These are phyloP conservation scores for Athripsodes cinereus DNA, from an alignment of 2,888 invertebrate genomes.

Conservation along the genomic window DNA sequence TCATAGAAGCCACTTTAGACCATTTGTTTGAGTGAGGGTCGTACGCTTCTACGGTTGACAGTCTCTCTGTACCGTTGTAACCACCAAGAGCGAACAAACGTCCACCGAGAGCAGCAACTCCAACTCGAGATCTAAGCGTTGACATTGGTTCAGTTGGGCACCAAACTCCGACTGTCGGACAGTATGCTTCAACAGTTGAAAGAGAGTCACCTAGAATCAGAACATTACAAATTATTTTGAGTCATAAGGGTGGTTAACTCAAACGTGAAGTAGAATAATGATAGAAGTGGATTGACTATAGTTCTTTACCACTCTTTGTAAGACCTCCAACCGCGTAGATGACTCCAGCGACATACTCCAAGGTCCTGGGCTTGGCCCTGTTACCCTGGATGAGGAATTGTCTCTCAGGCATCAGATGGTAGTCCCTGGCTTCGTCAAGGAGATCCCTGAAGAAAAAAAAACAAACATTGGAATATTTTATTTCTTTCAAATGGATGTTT, in stretches of 20 bases:
- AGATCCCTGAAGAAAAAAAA: slow-evolving; percentile 66
- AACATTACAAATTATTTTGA: background rate
- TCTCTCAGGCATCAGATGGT: slow-evolving; percentile 80
- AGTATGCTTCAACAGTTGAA: slow-evolving; percentile 79
- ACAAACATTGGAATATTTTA: no score
- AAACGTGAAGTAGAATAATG: no score
- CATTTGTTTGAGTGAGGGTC: slow-evolving; percentile 67
- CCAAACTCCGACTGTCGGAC: slow-evolving; percentile 67
- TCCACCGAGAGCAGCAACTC: slow-evolving; percentile 76
- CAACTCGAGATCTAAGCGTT: slow-evolving; percentile 75
- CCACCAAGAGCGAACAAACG: slow-evolving; percentile 77
- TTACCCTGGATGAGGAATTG: slow-evolving; percentile 70
- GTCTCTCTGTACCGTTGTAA: slow-evolving; percentile 76
- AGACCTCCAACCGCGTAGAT: slow-evolving; percentile 85
- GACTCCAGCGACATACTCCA: slow-evolving; percentile 67
- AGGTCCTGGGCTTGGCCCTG: slow-evolving; percentile 67
- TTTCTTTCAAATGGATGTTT: no score
- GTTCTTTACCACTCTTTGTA: slow-evolving; percentile 60
- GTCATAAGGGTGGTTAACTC: no score
- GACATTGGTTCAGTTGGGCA: slow-evolving; percentile 75
- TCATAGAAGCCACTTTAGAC: slow-evolving; percentile 73
- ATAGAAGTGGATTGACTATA: no score
- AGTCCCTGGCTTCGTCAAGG: slow-evolving; percentile 82
- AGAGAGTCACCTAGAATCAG: slow-evolving; percentile 60
- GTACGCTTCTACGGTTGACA: slow-evolving; percentile 80